These are phyloP conservation scores for Scaptomyza graminum DNA, from an alignment of 1,140 invertebrate species.

Conservation along the genomic window DNA sequence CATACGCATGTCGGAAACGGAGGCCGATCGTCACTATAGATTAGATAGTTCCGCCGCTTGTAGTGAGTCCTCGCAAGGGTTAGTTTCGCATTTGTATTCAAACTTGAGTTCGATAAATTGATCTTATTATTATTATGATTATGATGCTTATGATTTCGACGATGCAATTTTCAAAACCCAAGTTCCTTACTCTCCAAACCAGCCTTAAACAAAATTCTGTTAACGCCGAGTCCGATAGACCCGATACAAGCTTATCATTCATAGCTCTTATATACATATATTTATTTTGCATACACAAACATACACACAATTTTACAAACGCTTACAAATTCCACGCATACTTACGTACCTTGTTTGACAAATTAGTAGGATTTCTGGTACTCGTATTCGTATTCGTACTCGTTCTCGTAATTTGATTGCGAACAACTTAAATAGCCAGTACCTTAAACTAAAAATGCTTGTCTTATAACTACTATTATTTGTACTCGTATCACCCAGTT, in stretches of 20 bases:
- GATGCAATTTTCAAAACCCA: conserved; percentile 3
- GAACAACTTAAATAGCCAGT: conserved; percentile 13
- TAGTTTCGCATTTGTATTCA: conserved; percentile 84
- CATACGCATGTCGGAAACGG: conserved; percentile 95
- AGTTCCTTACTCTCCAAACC: not conserved
- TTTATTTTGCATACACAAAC: conserved; percentile 39
- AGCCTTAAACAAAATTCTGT: conserved; percentile 2
- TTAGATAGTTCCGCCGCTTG: conserved; percentile 91
- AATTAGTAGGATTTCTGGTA: conserved; percentile 41
- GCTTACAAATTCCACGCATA: conserved; percentile 3
- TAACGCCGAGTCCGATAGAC: conserved; percentile 32
- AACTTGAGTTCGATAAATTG: not conserved
- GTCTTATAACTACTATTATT: conserved; percentile 38
- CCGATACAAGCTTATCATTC: conserved; percentile 34
- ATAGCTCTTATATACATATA: conserved; percentile 25
- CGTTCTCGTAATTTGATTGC: conserved; percentile 15
- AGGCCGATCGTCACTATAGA: conserved; percentile 94
- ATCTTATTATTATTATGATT: conserved; percentile 5
- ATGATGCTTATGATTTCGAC: conserved; percentile 14
- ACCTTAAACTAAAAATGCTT: conserved; percentile 39
- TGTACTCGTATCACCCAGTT: conserved; percentile 47
- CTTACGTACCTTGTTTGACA: conserved; percentile 31
- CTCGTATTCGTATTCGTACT: conserved; percentile 14
- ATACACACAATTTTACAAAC: conserved; percentile 7
- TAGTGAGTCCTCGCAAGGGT: conserved; percentile 90